A percentile compares a stretch with the other conserved stretches of the same genome.
Evolutionary conservation across 2,113 vertebrate genomes (phyloP).

Genomic region (Ellobius talpinus): DNA sequence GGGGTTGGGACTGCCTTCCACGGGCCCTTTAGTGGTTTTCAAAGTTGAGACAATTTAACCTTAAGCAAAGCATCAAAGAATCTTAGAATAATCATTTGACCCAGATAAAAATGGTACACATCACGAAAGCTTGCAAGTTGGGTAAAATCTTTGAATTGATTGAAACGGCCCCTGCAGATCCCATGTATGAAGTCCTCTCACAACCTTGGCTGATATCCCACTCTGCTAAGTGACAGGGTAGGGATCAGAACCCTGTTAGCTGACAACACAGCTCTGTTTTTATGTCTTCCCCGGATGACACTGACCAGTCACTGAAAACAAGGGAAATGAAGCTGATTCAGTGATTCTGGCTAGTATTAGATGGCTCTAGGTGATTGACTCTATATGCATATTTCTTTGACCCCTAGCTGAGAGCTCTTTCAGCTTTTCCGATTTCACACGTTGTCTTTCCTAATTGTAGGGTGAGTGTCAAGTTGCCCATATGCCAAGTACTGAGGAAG

Average conservation of each 20-base stretch:
- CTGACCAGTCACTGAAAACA: constrained; percentile 36
- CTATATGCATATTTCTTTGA: constrained; percentile 26
- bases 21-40: neutral
- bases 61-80: neutral
- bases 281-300: neutral
- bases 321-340: neutral
- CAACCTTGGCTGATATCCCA: too few relatives aligned
- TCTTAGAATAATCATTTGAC: constrained; percentile 7
- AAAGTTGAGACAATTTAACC: constrained; percentile 16
- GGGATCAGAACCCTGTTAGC: neutral
- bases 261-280: neutral
- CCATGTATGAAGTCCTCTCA: neutral
- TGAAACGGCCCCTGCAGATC: neutral
- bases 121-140: neutral
- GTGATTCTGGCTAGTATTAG: constrained; percentile 15
- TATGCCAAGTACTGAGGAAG: constrained; percentile 48
- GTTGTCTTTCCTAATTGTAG: constrained; percentile 33
- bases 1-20: neutral
- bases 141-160: neutral
- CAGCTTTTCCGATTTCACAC: constrained; percentile 7
- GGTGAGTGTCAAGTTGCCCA: constrained; percentile 43
- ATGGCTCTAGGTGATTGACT: constrained; percentile 25
- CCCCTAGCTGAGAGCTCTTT: constrained; percentile 30
- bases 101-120: neutral
- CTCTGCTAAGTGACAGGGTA: neutral